Percentiles rank a stretch among this genome's conserved stretches.
Evolutionary conservation across 2,888 invertebrate genomes (phyloP).

Genomic region (Eupithecia subumbrata): DNA sequence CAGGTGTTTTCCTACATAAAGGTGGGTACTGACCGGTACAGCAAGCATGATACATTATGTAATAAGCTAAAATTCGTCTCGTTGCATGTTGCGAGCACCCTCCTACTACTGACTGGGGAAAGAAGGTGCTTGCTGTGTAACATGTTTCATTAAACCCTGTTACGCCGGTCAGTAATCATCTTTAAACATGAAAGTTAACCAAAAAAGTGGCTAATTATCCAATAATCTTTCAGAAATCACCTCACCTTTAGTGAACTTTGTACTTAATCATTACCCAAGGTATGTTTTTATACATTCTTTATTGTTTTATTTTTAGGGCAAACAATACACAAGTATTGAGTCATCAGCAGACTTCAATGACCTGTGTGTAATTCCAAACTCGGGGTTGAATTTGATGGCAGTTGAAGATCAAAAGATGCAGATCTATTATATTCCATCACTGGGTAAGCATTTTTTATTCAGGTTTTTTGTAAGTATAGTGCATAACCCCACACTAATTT

Average conservation of each 20-base stretch:
- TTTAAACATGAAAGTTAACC: neutral
- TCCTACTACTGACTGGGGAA: no score
- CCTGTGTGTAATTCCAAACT: constrained; percentile 94
- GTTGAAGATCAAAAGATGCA: constrained; percentile 97
- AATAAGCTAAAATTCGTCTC: no score
- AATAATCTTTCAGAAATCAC: neutral
- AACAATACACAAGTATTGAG: constrained; percentile 97
- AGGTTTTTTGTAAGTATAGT: no score
- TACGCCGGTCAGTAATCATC: no score
- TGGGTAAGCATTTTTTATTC: constrained; percentile 68
- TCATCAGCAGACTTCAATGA: constrained; percentile 94
- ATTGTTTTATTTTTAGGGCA: constrained; percentile 86
- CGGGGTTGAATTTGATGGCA: constrained; percentile 96
- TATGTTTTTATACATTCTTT: neutral
- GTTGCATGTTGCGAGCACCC: no score
- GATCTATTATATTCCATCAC: constrained; percentile 95
- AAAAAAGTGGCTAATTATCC: neutral
- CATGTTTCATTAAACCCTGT: no score
- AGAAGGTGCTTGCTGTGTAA: no score
- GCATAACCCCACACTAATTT: no score
- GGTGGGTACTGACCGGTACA: no score
- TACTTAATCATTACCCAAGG: neutral
- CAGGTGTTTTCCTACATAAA: neutral
- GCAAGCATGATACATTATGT: no score
- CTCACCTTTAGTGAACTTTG: neutral